Base-by-base conservation (phyloP, 2,797 vertebrate species). In the Enteromius argenteus region DNA sequence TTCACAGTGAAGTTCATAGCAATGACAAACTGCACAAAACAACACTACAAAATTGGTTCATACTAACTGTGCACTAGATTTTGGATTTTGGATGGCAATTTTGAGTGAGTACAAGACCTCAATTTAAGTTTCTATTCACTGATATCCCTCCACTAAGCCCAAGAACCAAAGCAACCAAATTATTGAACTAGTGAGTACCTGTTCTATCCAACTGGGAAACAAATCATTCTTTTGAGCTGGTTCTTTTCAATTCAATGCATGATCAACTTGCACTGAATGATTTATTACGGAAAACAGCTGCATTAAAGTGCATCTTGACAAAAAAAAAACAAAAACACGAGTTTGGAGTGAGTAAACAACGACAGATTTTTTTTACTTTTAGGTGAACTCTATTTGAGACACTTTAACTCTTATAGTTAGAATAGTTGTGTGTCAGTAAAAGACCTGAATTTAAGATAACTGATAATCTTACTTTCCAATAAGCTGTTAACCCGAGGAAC, bases 91-190 rank as follows among this genome's bases (percentile, higher is more conserved):
- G n/a, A 15, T 35, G 27, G 7, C 8, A 32, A 19, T 39, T 67
- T 68, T 39, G 35, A 64, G 30, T 2, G 3, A 68, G 66, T 68
- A n/a, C 37, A 68, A 53, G 11, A 35, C 5, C 9, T 3, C 51
- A 74, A 53, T 53, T 74, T 35, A 35, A 53, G 30, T 14, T n/a
- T 10, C n/a, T 56, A 56, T 75, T 58, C 32, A 58, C 32, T 76
- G 7, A 23, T 17, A 10, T 58, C 6, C 3, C 13, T 76, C 53
- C 4, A 17, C 32, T 58, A 53, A 76, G 14, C 51, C 53, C 21
- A 4, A 27, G 53, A 58, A 58, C 19, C 7, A 39, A 76, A 58
- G 73, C 21, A 39, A 75, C 32, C 21, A 74, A 74, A 75, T 37
- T 6, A 39, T 1, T 30, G 27, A 62, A 30, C 17, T 17, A 53